Evolutionary conservation across 2,113 vertebrate species (phyloP).

Genomic region (Clarias macrocephalus): DNA sequence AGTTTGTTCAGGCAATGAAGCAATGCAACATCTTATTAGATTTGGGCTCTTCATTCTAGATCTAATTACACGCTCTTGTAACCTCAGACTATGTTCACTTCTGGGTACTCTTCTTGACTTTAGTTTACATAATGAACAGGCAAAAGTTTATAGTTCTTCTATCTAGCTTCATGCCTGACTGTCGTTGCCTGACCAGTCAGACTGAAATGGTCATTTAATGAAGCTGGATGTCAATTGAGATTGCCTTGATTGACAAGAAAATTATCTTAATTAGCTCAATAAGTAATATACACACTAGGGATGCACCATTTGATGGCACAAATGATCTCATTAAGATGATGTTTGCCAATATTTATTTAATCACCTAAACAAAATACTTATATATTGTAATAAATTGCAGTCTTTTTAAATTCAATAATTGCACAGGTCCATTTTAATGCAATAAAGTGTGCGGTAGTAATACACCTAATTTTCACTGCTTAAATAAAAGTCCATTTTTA

Average conservation of each 20-base stretch:
- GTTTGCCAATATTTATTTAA: no score
- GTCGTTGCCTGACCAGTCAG: not conserved
- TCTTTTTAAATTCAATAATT: no score
- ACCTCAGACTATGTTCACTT: constrained; percentile 31
- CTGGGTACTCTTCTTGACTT: not conserved
- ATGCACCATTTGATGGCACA: no score
- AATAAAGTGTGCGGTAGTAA: no score
- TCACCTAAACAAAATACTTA: no score
- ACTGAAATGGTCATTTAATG: not conserved
- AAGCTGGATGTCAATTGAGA: not conserved
- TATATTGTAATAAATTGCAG: no score
- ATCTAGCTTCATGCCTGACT: not conserved
- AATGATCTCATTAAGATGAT: no score
- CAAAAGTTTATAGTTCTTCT: constrained; percentile 10
- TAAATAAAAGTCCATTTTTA: not conserved
- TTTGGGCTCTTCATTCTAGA: constrained; percentile 23
- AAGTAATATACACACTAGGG: not conserved
- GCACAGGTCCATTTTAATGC: no score
- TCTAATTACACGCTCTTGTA: constrained; percentile 36
- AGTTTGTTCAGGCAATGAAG: constrained; percentile 1
- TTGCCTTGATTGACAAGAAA: not conserved
- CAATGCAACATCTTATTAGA: constrained; percentile 11
- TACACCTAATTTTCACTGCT: not conserved
- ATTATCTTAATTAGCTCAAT: not conserved
- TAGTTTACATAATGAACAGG: constrained; percentile 7